A percentile compares a stretch with the other conserved stretches of the same genome.
Conservation (phyloP, 2,888 invertebrate genomes). For the Synanthedon andrenaeformis region DNA sequence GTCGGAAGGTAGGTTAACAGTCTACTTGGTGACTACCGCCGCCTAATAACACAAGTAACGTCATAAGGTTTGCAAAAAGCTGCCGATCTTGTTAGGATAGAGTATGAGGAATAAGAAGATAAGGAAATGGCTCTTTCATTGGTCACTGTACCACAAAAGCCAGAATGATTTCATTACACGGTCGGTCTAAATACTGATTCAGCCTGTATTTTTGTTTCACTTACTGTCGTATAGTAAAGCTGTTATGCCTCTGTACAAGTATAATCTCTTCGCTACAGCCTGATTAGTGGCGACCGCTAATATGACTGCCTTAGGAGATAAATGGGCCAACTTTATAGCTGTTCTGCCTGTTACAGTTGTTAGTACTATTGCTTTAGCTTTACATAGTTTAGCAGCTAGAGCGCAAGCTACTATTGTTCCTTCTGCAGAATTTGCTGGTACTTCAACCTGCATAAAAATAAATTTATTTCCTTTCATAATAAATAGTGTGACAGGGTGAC, state of each 20-base stretch:
- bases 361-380: constrained; percentile 15
- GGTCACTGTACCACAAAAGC: too few species aligned
- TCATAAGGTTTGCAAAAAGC: too few species aligned
- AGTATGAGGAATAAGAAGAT: too few species aligned
- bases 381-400: constrained; percentile 11
- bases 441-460: constrained; percentile 10
- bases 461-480: neutral
- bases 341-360: constrained; percentile 23
- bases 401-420: constrained; percentile 17
- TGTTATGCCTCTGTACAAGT: constrained; percentile 44
- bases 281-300: constrained; percentile 16
- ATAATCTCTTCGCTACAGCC: constrained; percentile 67
- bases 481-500: neutral
- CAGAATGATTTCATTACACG: too few species aligned
- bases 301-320: constrained; percentile 14
- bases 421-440: constrained; percentile 25
- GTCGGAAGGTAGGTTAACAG: too few species aligned
- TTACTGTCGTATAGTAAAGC: constrained; percentile 46
- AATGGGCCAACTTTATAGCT: constrained; percentile 13
- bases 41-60: too few species aligned
- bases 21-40: too few species aligned
- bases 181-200: too few species aligned
- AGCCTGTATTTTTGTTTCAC: constrained; percentile 3
- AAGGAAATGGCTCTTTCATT: too few species aligned
- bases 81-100: too few species aligned